Evolutionary conservation across 2,888 invertebrate species (phyloP).

Genomic region (Ectemnius continuus): DNA sequence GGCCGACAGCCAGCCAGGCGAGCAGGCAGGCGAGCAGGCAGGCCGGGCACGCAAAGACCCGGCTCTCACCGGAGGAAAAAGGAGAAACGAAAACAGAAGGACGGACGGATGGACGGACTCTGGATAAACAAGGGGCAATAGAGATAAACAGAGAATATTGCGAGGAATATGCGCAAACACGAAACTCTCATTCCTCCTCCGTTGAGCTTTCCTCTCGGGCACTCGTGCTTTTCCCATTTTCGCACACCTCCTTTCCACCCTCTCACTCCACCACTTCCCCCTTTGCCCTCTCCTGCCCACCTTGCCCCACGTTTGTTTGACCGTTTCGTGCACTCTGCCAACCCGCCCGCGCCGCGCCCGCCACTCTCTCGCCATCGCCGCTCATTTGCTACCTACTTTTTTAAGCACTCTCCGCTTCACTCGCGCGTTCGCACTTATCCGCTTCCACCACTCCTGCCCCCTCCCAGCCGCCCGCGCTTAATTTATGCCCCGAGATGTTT

Average conservation of each 20-base stretch:
- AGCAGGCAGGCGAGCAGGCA: conserved; percentile 21
- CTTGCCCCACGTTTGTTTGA: conserved; percentile 5
- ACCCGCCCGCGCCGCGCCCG: conserved; percentile 23
- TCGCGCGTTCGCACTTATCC: conserved; percentile 42
- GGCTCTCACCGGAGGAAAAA: conserved; percentile 44
- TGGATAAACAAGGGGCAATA: conserved; percentile 76
- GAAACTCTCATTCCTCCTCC: conserved; percentile 62
- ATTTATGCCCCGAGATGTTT: conserved; percentile 62
- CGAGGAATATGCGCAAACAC: conserved; percentile 75
- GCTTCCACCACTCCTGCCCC: conserved; percentile 20
- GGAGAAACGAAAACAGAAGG: conserved; percentile 60
- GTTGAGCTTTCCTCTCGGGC: conserved; percentile 30
- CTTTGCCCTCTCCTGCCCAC: conserved; percentile 17
- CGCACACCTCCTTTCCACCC: conserved; percentile 18
- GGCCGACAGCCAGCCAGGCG: conserved; percentile 10
- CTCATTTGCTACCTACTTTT: conserved; percentile 59
- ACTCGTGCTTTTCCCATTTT: not conserved
- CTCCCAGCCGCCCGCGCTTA: conserved; percentile 32
- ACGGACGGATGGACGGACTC: conserved; percentile 66
- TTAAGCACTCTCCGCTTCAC: conserved; percentile 37
- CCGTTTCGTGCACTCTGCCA: not conserved
- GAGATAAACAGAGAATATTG: conserved; percentile 76
- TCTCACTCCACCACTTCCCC: conserved; percentile 4
- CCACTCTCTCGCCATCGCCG: conserved; percentile 53
- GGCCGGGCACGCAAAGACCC: conserved; percentile 51